A percentile compares a stretch with the other conserved stretches of the same genome.
These are phyloP conservation scores for Lacanobia oleracea DNA, from an alignment of 2,888 invertebrate genomes.

Conservation along the genomic window DNA sequence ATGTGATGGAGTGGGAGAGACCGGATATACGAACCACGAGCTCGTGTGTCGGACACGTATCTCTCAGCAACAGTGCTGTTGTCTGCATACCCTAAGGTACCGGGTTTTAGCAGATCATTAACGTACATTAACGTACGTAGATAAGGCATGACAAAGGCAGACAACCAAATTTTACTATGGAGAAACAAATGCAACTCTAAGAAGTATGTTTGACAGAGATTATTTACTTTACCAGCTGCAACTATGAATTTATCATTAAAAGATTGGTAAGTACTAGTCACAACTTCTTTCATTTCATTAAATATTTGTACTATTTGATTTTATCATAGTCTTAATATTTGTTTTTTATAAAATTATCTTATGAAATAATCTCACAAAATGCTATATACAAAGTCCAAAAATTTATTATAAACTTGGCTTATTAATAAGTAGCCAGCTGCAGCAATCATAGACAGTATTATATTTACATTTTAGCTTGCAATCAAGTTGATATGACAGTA, in stretches of 20 bases:
- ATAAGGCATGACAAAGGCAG: not conserved
- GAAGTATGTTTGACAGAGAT: constrained; percentile 4
- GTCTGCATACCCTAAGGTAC: too few relatives aligned
- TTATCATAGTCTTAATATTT: constrained; percentile 6
- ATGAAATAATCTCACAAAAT: not conserved
- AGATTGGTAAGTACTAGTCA: not conserved
- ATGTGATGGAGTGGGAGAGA: too few relatives aligned
- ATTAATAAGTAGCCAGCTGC: too few relatives aligned
- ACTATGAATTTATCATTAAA: not conserved
- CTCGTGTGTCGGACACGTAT: too few relatives aligned
- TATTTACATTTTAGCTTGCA: not conserved
- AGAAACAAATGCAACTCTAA: not conserved
- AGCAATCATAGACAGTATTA: not conserved
- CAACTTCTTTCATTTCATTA: constrained; percentile 4
- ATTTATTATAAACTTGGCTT: not conserved
- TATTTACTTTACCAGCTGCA: not conserved
- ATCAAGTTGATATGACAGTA: not conserved
- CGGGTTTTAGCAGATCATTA: too few relatives aligned
- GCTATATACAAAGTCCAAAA: not conserved
- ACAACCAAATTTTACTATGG: not conserved
- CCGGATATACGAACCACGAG: too few relatives aligned
- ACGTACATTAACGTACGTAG: too few relatives aligned
- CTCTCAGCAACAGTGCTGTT: too few relatives aligned
- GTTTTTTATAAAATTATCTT: not conserved
- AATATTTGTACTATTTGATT: not conserved